Conservation (phyloP, 2,888 invertebrate species). For the Troides oblongomaculatus region DNA sequence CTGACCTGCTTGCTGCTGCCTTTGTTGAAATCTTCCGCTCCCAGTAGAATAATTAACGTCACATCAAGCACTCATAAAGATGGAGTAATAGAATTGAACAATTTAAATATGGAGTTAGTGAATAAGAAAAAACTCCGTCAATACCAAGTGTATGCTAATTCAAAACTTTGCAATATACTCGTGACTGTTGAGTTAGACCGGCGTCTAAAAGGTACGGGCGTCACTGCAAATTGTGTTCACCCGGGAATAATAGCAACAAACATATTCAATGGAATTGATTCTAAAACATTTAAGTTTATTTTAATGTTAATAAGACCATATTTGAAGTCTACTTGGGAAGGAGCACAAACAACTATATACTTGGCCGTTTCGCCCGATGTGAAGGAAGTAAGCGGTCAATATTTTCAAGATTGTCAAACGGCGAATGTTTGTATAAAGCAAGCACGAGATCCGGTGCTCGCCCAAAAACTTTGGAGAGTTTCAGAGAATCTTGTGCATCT, state of each 20-base stretch:
- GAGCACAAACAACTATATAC: conserved; percentile 78
- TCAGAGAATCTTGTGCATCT: conserved; percentile 26
- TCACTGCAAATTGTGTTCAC: conserved; percentile 89
- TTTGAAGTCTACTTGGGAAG: conserved; percentile 54
- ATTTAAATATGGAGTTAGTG: conserved; percentile 37
- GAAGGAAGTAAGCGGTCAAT: conserved; percentile 79
- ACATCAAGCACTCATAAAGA: conserved; percentile 70
- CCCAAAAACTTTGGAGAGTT: conserved; percentile 81
- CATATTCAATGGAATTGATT: conserved; percentile 76
- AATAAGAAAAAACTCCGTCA: conserved; percentile 20
- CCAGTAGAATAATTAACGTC: conserved; percentile 71
- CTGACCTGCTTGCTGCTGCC: conserved; percentile 81
- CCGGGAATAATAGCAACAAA: conserved; percentile 87
- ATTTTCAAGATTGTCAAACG: conserved; percentile 80
- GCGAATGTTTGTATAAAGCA: conserved; percentile 50
- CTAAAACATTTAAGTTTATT: conserved; percentile 48
- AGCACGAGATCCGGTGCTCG: conserved; percentile 71
- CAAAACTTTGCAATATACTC: conserved; percentile 81
- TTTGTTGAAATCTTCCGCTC: conserved; percentile 57
- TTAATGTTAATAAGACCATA: conserved; percentile 50
- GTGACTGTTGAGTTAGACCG: conserved; percentile 85
- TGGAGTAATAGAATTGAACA: conserved; percentile 36
- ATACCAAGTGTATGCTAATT: conserved; percentile 41
- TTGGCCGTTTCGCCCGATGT: conserved; percentile 77
- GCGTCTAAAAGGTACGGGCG: conserved; percentile 83